phyloP scores from a whole-genome alignment of 2,113 vertebrate genomes.

The Alectura lathami region DNA sequence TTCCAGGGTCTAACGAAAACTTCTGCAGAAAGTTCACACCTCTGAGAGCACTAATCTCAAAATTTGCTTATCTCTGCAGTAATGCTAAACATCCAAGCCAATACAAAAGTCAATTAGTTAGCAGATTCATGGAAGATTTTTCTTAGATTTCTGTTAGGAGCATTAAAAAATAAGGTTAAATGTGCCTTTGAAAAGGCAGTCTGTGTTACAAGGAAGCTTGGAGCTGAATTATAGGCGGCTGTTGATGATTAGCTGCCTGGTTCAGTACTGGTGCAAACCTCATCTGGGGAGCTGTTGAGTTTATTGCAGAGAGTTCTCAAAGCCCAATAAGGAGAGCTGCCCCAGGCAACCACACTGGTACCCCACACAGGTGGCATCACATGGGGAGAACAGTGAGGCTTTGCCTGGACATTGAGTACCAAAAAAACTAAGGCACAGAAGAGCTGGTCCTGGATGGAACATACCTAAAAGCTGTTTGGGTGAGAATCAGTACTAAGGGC shows the following conservation, averaged over 20 bases:
- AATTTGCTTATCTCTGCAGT: slow-evolving; percentile 37
- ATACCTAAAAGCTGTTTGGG: neutral
- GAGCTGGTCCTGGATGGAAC: neutral
- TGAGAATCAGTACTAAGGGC: neutral
- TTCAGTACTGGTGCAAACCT: neutral
- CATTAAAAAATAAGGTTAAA: neutral
- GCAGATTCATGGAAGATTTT: slow-evolving; percentile 9
- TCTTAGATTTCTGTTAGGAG: neutral
- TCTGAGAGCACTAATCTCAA: slow-evolving; percentile 1
- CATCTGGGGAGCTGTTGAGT: neutral
- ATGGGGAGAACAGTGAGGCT: neutral
- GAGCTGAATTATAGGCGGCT: neutral
- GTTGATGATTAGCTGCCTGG: neutral
- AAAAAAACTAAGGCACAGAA: neutral
- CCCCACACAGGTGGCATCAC: accelerated
- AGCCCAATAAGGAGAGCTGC: neutral
- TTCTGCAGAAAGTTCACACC: neutral
- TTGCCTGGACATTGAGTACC: neutral
- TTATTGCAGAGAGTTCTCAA: neutral
- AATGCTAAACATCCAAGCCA: slow-evolving; percentile 3
- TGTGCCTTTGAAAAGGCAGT: neutral
- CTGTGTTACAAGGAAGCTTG: neutral
- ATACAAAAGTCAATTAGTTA: slow-evolving; percentile 41
- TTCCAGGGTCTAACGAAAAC: neutral
- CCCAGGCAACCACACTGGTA: neutral